These are phyloP conservation scores for Pelochelys cantorii DNA, from an alignment of 2,797 vertebrate species.

Conservation along the genomic window DNA sequence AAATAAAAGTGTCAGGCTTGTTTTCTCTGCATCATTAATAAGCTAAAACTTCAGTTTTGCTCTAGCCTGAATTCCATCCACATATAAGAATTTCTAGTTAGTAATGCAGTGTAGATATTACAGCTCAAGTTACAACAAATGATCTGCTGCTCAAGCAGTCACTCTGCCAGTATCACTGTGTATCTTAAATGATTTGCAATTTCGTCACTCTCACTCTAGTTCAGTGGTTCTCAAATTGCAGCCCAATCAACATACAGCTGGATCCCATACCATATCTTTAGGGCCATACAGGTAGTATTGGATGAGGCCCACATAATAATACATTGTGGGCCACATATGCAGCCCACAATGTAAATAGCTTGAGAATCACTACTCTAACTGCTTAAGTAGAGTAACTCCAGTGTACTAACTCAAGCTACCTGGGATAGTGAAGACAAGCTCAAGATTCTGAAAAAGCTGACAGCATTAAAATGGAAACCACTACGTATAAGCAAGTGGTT, in stretches of 20 bases:
- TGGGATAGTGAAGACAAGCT: slow-evolving; percentile 16
- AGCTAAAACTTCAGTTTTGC: neutral
- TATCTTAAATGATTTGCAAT: neutral
- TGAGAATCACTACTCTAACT: neutral
- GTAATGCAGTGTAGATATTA: neutral
- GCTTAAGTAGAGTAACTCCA: slow-evolving; percentile 30
- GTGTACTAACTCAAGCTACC: slow-evolving; percentile 45
- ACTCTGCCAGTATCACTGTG: neutral
- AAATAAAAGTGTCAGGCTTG: neutral
- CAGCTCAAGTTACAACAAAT: neutral
- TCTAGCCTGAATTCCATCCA: neutral
- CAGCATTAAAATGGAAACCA: slow-evolving; percentile 42
- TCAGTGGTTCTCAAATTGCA: no score
- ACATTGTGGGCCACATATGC: no score
- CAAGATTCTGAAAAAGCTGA: slow-evolving; percentile 41
- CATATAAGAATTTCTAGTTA: accelerated
- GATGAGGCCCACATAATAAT: no score
- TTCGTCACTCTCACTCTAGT: neutral
- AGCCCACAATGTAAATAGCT: no score
- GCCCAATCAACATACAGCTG: no score
- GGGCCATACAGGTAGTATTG: no score
- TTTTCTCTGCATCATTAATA: neutral
- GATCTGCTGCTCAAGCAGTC: neutral
- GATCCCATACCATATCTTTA: no score
- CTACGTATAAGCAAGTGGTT: neutral